phyloP scores from a whole-genome alignment of 2,113 vertebrate species.

The Cololabis saira region DNA sequence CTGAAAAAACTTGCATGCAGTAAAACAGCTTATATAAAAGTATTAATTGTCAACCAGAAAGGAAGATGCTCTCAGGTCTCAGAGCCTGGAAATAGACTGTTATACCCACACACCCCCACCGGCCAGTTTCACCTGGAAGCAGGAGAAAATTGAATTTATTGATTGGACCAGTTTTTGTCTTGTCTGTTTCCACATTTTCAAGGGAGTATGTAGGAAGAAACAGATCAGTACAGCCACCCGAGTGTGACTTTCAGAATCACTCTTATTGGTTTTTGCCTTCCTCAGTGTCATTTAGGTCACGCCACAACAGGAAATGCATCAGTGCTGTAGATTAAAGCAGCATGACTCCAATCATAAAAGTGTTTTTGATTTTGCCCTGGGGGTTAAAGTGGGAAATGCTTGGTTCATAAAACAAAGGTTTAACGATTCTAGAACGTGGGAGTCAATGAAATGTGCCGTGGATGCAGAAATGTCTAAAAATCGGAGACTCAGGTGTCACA shows the following conservation, averaged over 20 bases:
- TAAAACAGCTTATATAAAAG: background rate
- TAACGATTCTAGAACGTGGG: too few species aligned
- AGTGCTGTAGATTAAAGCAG: constrained; percentile 5
- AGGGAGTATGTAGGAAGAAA: constrained; percentile 39
- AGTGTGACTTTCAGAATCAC: constrained; percentile 34
- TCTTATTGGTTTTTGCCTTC: constrained; percentile 10
- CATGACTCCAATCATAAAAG: background rate
- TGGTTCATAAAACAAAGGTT: background rate
- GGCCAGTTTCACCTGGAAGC: constrained; percentile 35
- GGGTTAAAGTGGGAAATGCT: background rate
- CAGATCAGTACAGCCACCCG: constrained; percentile 33
- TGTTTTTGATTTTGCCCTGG: background rate
- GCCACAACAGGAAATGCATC: constrained; percentile 27
- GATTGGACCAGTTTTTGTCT: constrained; percentile 48
- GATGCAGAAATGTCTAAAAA: too few species aligned
- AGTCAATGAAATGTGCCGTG: background rate
- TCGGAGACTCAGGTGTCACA: too few species aligned
- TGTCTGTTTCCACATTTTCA: constrained; percentile 34
- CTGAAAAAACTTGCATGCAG: background rate
- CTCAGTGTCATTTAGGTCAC: constrained; percentile 38
- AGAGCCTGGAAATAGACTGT: background rate
- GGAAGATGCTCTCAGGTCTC: constrained; percentile 11
- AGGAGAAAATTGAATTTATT: constrained; percentile 68
- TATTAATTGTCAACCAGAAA: constrained; percentile 25
- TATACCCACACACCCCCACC: constrained; percentile 25